Conservation (phyloP, 2,113 vertebrate genomes). For the Amazona vittata region DNA sequence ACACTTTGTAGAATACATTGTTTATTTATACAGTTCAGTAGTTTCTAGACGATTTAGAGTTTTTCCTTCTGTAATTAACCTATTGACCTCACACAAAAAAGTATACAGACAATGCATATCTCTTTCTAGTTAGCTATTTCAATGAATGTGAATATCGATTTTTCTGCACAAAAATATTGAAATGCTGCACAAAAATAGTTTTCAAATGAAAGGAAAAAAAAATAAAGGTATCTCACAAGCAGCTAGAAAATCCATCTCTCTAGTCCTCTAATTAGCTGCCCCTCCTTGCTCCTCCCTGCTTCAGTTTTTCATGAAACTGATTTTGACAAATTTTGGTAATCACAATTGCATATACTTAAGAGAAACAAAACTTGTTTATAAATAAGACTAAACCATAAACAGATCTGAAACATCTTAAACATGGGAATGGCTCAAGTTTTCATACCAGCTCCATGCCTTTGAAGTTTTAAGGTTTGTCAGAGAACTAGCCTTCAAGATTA, state of each 20-base stretch:
- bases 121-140: background rate
- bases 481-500: background rate
- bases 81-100: background rate
- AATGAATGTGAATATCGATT: slow-evolving; percentile 5
- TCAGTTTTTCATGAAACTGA: background rate
- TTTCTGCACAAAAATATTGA: background rate
- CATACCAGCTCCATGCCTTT: background rate
- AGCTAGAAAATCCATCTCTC: background rate
- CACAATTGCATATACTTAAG: background rate
- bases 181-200: background rate
- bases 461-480: background rate
- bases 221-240: background rate
- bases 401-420: background rate
- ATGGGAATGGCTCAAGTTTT: background rate
- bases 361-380: background rate
- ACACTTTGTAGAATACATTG: background rate
- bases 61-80: slow-evolving; percentile 50
- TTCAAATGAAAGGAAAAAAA: background rate
- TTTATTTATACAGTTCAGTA: slow-evolving; percentile 48
- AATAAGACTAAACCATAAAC: background rate
- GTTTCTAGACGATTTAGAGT: background rate
- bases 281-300: background rate
- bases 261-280: background rate
- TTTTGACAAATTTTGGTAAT: background rate
- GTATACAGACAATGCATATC: background rate